Evolutionary conservation across 1,140 invertebrate genomes (phyloP).

Genomic region (Achroia grisella): DNA sequence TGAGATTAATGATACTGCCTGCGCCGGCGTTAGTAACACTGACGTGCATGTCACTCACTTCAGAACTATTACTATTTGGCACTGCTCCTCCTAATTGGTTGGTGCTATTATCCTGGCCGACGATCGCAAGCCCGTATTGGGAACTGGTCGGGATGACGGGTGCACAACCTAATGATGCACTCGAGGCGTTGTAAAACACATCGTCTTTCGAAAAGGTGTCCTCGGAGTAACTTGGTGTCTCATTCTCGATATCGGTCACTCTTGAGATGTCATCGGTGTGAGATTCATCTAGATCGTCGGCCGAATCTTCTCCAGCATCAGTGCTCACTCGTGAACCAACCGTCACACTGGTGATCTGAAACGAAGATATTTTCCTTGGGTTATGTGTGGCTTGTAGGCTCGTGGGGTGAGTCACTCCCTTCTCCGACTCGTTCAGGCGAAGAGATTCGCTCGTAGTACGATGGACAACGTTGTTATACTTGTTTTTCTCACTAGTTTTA

Average conservation of each 20-base stretch:
- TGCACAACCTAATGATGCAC: constrained; percentile 82
- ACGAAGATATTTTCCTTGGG: constrained; percentile 88
- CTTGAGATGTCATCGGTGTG: constrained; percentile 91
- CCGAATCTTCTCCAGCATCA: constrained; percentile 92
- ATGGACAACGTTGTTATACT: constrained; percentile 79
- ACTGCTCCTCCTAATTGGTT: constrained; percentile 63
- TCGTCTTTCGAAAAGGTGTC: constrained; percentile 89
- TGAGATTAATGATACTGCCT: constrained; percentile 78
- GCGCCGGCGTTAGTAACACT: constrained; percentile 77
- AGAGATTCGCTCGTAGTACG: constrained; percentile 86
- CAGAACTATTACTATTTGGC: constrained; percentile 69
- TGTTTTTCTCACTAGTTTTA: constrained; percentile 75
- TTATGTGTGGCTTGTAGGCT: constrained; percentile 71
- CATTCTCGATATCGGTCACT: constrained; percentile 87
- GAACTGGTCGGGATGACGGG: constrained; percentile 89
- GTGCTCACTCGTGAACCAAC: constrained; percentile 85
- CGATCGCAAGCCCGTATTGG: constrained; percentile 87
- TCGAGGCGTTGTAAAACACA: constrained; percentile 85
- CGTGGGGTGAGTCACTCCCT: constrained; percentile 71
- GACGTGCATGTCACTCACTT: constrained; percentile 75
- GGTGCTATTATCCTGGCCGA: constrained; percentile 74
- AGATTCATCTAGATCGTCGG: constrained; percentile 94
- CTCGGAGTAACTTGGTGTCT: constrained; percentile 89
- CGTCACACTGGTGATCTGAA: constrained; percentile 92
- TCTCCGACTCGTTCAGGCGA: constrained; percentile 78